phyloP scores from a whole-genome alignment of 2,888 invertebrate genomes.

The Cryptocheilus praepositus region DNA sequence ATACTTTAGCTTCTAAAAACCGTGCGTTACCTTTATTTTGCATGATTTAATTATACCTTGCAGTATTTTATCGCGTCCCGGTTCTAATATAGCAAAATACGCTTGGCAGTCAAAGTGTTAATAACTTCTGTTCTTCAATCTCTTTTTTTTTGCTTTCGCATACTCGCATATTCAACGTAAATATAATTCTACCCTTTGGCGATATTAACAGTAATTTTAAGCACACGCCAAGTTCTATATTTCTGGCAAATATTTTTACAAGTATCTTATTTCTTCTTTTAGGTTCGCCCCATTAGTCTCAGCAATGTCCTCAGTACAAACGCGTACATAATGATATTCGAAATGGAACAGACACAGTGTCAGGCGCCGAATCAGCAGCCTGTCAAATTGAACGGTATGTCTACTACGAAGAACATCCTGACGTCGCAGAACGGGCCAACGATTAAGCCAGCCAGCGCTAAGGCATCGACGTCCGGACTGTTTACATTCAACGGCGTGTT shows the following conservation, averaged over 20 bases:
- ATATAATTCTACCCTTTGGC: no score
- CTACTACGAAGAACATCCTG: slow-evolving; percentile 61
- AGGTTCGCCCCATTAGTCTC: slow-evolving; percentile 83
- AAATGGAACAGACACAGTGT: slow-evolving; percentile 77
- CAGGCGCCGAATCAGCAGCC: slow-evolving; percentile 45
- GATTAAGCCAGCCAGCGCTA: slow-evolving; percentile 57
- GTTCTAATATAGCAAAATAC: no score
- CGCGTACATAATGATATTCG: slow-evolving; percentile 95
- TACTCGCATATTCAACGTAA: no score
- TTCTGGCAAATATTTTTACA: no score
- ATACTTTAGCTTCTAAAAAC: no score
- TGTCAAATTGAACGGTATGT: slow-evolving; percentile 60
- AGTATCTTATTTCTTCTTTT: slow-evolving; percentile 42
- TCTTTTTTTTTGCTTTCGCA: not conserved
- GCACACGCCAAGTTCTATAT: not conserved
- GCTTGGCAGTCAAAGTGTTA: no score
- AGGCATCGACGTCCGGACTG: slow-evolving; percentile 51
- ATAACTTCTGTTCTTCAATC: not conserved
- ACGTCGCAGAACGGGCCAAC: slow-evolving; percentile 35
- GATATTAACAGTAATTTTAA: not conserved
- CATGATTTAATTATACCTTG: no score
- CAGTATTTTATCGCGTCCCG: no score
- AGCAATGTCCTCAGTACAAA: slow-evolving; percentile 89
- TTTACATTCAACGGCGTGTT: slow-evolving; percentile 41
- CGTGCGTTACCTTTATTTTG: no score